Evolutionary conservation across 2,113 vertebrate species (phyloP).

Genomic region (Formicarius rufipectus): DNA sequence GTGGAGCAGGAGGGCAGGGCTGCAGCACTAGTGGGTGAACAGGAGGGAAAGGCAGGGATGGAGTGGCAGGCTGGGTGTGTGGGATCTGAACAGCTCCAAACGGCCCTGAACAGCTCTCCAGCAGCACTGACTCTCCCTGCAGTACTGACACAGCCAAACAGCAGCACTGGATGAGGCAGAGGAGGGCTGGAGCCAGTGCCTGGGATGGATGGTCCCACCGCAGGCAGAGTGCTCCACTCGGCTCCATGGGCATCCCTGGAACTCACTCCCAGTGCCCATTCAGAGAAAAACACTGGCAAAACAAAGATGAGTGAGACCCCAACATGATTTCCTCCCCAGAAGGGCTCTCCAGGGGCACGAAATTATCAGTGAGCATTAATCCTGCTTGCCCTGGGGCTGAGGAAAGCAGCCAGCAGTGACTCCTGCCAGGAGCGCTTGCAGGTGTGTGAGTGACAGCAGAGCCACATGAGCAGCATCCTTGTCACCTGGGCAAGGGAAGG

Average conservation of each 20-base stretch:
- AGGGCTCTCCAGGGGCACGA: accelerated
- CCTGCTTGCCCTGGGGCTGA: background rate
- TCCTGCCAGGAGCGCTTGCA: background rate
- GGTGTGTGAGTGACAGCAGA: background rate
- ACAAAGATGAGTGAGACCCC: accelerated
- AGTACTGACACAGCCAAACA: background rate
- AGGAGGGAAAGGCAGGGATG: background rate
- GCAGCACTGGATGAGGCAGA: background rate
- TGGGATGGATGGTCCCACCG: background rate
- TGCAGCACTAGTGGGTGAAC: background rate
- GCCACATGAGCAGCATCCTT: background rate
- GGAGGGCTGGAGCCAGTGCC: background rate
- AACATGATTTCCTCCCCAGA: background rate
- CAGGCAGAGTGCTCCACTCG: accelerated
- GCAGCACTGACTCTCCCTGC: background rate
- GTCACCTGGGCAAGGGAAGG: background rate
- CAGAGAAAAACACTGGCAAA: background rate
- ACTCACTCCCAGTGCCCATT: accelerated
- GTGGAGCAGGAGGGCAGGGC: background rate
- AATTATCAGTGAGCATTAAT: background rate
- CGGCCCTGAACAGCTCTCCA: background rate
- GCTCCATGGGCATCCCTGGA: accelerated
- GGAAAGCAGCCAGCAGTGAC: background rate
- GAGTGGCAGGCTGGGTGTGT: background rate
- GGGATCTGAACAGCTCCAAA: background rate